phyloP scores from a whole-genome alignment of 2,888 invertebrate genomes.

The Hybos culiciformis region DNA sequence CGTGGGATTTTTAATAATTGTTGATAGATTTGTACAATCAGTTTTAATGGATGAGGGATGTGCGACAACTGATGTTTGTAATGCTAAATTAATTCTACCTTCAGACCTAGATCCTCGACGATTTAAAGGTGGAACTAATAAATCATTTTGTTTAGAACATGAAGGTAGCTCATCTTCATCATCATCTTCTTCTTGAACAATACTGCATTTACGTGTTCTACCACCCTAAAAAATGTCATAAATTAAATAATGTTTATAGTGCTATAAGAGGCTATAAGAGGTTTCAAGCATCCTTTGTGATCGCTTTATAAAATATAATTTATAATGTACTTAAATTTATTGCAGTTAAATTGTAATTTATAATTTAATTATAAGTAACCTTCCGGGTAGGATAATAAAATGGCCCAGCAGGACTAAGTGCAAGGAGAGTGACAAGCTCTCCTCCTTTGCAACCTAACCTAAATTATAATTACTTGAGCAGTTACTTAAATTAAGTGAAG shows the following conservation, averaged over 20 bases:
- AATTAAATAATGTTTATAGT: neutral
- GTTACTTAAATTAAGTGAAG: neutral
- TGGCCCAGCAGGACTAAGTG: too few species aligned
- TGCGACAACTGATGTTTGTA: conserved; percentile 50
- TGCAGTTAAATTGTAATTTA: too few species aligned
- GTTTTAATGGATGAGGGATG: conserved; percentile 36
- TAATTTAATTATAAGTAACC: too few species aligned
- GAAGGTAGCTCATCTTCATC: conserved; percentile 57
- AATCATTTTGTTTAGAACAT: conserved; percentile 41
- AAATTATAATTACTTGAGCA: conserved; percentile 3
- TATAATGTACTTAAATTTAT: too few species aligned
- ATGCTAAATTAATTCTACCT: conserved; percentile 56
- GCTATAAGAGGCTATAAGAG: too few species aligned
- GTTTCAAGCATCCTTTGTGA: too few species aligned
- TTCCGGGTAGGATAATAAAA: too few species aligned
- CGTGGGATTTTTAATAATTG: conserved; percentile 19
- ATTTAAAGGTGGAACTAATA: conserved; percentile 39
- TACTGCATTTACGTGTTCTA: conserved; percentile 75
- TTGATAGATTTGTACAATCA: conserved; percentile 25
- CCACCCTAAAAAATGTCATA: conserved; percentile 28
- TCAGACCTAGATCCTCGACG: conserved; percentile 67
- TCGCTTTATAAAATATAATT: too few species aligned
- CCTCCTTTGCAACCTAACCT: too few species aligned
- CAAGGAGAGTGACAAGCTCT: too few species aligned
- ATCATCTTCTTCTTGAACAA: conserved; percentile 86